Percentiles rank a stretch among this genome's conserved stretches.
These are phyloP conservation scores for Tineola bisselliella DNA, from an alignment of 2,888 invertebrate genomes.

Conservation along the genomic window DNA sequence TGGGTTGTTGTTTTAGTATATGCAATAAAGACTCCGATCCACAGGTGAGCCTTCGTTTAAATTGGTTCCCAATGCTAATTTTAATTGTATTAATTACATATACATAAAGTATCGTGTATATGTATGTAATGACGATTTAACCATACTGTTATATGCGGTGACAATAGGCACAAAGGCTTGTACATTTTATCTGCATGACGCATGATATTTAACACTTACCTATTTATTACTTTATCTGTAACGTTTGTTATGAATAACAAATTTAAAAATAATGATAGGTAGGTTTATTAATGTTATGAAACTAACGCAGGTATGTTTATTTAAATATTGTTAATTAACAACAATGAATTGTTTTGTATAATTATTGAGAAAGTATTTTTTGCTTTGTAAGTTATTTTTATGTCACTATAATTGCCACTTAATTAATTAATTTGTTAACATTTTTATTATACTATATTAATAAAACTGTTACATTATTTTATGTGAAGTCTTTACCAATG, in stretches of 20 bases:
- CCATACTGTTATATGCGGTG: neutral
- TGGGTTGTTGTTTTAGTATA: conserved; percentile 79
- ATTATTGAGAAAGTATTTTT: too few species aligned
- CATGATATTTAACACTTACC: neutral
- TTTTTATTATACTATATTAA: too few species aligned
- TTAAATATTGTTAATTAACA: neutral
- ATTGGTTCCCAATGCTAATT: neutral
- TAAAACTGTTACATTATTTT: too few species aligned
- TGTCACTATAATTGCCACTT: too few species aligned
- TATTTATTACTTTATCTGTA: neutral
- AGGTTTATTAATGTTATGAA: neutral
- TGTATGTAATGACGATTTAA: neutral
- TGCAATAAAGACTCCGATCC: conserved; percentile 76
- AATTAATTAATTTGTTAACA: too few species aligned
- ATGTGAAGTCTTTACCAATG: too few species aligned
- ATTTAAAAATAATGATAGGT: neutral
- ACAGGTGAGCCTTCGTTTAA: conserved; percentile 60
- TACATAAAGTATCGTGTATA: neutral
- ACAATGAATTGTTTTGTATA: too few species aligned
- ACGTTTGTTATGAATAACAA: neutral
- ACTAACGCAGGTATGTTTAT: neutral
- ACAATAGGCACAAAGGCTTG: neutral
- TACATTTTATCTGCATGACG: neutral
- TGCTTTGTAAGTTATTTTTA: too few species aligned
- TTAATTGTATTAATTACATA: neutral